These are phyloP conservation scores for Globia sparganii DNA, from an alignment of 2,888 invertebrate genomes.

Conservation along the genomic window DNA sequence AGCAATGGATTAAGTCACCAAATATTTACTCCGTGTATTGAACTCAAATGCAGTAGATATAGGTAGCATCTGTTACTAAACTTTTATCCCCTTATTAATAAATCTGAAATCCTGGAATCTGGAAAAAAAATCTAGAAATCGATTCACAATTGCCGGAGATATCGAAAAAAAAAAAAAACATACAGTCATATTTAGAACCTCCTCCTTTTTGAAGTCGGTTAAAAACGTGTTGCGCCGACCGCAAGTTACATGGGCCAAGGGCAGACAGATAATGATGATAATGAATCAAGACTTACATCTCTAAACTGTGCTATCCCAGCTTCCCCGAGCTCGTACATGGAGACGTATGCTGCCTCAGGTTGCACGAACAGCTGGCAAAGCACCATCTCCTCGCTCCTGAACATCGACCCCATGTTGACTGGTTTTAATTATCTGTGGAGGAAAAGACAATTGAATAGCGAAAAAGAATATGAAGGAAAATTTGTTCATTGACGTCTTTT, in stretches of 20 bases:
- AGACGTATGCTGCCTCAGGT: conserved; percentile 93
- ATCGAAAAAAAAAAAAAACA: too few relatives aligned
- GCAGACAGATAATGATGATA: neutral
- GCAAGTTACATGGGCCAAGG: neutral
- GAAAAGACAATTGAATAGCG: neutral
- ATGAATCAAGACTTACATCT: conserved; percentile 90
- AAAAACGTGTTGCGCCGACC: neutral
- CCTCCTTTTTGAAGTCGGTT: too few relatives aligned
- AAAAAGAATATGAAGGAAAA: neutral
- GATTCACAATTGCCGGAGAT: too few relatives aligned
- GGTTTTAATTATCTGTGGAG: conserved; percentile 40
- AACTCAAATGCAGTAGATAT: too few relatives aligned
- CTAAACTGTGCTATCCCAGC: conserved; percentile 93
- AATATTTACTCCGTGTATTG: too few relatives aligned
- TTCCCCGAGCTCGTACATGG: conserved; percentile 93
- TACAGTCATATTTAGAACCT: too few relatives aligned
- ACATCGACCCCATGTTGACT: conserved; percentile 86
- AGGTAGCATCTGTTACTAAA: too few relatives aligned
- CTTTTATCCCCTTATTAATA: too few relatives aligned
- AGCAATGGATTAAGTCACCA: too few relatives aligned
- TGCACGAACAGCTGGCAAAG: conserved; percentile 93
- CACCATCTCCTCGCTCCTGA: conserved; percentile 93
- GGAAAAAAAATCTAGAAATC: too few relatives aligned
- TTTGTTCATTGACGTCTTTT: neutral
- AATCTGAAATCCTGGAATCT: too few relatives aligned